Conservation (phyloP, 1,140 invertebrate genomes). For the Drosophila bocki region DNA sequence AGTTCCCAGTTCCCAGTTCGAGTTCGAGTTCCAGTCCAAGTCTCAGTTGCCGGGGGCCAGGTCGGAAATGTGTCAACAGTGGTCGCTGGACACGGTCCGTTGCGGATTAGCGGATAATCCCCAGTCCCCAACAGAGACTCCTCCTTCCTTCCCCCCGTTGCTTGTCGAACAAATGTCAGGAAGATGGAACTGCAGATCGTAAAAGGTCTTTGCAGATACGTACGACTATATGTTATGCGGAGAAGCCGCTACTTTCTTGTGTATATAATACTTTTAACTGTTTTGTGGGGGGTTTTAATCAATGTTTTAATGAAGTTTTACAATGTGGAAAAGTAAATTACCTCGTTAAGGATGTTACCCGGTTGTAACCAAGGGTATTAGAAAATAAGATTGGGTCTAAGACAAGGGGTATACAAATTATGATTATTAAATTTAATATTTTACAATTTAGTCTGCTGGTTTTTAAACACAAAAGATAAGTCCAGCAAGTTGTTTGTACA, state of each 20-base stretch:
- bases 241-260: background rate
- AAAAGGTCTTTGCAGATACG: constrained; percentile 1
- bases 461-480: background rate
- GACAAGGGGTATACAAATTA: too few species aligned
- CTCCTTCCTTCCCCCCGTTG: background rate
- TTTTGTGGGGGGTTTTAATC: background rate
- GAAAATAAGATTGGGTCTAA: background rate
- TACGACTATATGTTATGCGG: background rate
- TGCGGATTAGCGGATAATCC: constrained; percentile 15
- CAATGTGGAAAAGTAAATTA: background rate
- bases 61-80: constrained; percentile 54
- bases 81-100: constrained; percentile 25
- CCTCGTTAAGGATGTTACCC: background rate
- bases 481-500: background rate
- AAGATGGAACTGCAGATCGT: constrained; percentile 17
- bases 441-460: too few species aligned
- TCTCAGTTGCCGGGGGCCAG: constrained; percentile 16
- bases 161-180: constrained; percentile 13
- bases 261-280: background rate
- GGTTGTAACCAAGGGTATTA: background rate
- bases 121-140: background rate
- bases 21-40: constrained; percentile 3
- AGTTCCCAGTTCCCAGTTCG: constrained; percentile 6
- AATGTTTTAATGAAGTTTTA: background rate
- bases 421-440: too few species aligned